A percentile compares a stretch with the other conserved stretches of the same genome.
phyloP scores from a whole-genome alignment of 2,113 vertebrate genomes.

The Panurus biarmicus region DNA sequence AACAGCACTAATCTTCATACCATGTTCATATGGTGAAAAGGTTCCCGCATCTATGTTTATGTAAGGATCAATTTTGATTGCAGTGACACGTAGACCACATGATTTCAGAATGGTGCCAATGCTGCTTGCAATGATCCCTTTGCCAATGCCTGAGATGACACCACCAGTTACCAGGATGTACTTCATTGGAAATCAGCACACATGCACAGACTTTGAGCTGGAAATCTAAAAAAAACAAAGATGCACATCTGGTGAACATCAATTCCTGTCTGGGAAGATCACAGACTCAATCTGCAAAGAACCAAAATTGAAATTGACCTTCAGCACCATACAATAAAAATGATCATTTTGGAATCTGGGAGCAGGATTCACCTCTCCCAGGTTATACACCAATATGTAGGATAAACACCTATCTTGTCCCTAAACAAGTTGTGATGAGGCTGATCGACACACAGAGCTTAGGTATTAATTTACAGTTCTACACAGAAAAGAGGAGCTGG shows the following conservation, averaged over 20 bases:
- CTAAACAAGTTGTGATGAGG: neutral
- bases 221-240: constrained; percentile 52
- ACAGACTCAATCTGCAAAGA: neutral
- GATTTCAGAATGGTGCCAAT: constrained; percentile 77
- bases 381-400: accelerated
- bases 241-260: neutral
- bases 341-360: neutral
- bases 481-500: neutral
- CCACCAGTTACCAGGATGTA: constrained; percentile 78
- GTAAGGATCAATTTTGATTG: constrained; percentile 80
- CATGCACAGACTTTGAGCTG: neutral
- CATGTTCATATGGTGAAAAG: constrained; percentile 78
- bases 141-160: constrained; percentile 79
- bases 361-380: neutral
- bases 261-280: neutral
- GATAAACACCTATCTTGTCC: neutral
- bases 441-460: accelerated
- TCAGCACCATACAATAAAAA: neutral
- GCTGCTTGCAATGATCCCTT: constrained; percentile 80
- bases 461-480: neutral
- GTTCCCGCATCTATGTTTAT: constrained; percentile 79
- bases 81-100: constrained; percentile 75
- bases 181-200: constrained; percentile 67
- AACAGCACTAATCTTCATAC: constrained; percentile 32
- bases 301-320: neutral